These are phyloP conservation scores for Xylophagus ater DNA, from an alignment of 2,888 invertebrate genomes.

Conservation along the genomic window DNA sequence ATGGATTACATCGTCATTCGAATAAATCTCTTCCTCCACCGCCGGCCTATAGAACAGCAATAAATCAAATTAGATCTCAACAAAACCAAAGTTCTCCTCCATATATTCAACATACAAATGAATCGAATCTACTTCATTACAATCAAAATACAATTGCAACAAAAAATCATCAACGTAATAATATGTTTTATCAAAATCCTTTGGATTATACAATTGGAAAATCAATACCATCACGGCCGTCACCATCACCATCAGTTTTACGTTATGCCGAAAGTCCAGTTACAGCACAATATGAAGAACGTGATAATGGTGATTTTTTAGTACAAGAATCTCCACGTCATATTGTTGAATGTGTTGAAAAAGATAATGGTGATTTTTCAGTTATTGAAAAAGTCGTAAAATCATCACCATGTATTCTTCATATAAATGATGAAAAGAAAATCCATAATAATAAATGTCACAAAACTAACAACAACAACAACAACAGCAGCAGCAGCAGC, in stretches of 20 bases:
- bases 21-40: conserved; percentile 30
- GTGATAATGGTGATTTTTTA: conserved; percentile 38
- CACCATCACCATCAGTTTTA: conserved; percentile 31
- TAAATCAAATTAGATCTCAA: conserved; percentile 40
- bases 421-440: conserved; percentile 22
- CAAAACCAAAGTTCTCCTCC: conserved; percentile 30
- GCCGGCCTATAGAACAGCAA: conserved; percentile 38
- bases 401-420: conserved; percentile 36
- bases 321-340: conserved; percentile 38
- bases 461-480: not conserved
- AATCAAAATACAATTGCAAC: not conserved
- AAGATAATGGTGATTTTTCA: conserved; percentile 37
- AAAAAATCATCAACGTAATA: not conserved
- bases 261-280: conserved; percentile 30
- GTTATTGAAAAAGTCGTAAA: conserved; percentile 39
- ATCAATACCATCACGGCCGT: conserved; percentile 6
- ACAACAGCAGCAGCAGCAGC: conserved; percentile 2
- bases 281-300: conserved; percentile 34
- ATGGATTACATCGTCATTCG: conserved; percentile 16
- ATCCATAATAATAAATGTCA: conserved; percentile 8
- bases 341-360: conserved; percentile 38
- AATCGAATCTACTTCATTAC: no score
- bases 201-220: no score
- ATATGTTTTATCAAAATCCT: not conserved
- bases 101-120: not conserved